Base-by-base conservation (phyloP, 2,888 invertebrate species). In the Rotaria magnacalcarata region DNA sequence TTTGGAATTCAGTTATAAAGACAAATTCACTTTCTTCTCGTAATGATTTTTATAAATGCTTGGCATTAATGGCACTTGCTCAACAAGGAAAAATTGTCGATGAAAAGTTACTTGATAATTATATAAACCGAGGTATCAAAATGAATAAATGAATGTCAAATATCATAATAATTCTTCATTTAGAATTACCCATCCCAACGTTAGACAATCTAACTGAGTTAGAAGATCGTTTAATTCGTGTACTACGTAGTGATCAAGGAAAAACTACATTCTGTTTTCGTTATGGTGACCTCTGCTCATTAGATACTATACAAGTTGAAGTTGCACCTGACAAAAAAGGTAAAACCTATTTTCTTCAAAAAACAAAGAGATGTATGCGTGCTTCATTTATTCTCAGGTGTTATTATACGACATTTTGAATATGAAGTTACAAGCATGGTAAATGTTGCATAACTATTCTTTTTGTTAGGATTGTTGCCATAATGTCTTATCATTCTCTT, bases 311-410 rank as follows among this genome's bases (percentile, higher is more conserved):
- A 11, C 90, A 90, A 87, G 90, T 92, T 19, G 90, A 91, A 85
- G 88, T 91, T 19, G 90, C 91, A 19, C 91, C 91, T 27, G 91
- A 91, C 88, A 91, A 91, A 88, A 91, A 91, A 88, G 91, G 91
- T 24, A 88, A 91, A 52, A 16, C 11, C 0, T 11, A 14, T 16
- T 52, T 16, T 52, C 3, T 52, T 52, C 16, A 52, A 52, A 52
- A 8, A 52, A 16, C 14, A 52, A 11, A 52, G 4, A 14, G 0
- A 50, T 50, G 50, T 14, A 52, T 52, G 0, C 16, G 3, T 52
- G 11, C 0, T 80, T 24, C 47, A 2, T 80, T 8, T 80, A 2
- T 47, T 43, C 47, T 47, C 4, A 80, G 80, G 80, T 47, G 90
- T 92, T 47, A 88, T 92, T 50, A 91, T 60, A 47, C 60, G 91